A percentile compares a stretch with the other conserved stretches of the same genome.
Evolutionary conservation across 2,113 vertebrate species (phyloP).

Genomic region (Erythrocebus patas): DNA sequence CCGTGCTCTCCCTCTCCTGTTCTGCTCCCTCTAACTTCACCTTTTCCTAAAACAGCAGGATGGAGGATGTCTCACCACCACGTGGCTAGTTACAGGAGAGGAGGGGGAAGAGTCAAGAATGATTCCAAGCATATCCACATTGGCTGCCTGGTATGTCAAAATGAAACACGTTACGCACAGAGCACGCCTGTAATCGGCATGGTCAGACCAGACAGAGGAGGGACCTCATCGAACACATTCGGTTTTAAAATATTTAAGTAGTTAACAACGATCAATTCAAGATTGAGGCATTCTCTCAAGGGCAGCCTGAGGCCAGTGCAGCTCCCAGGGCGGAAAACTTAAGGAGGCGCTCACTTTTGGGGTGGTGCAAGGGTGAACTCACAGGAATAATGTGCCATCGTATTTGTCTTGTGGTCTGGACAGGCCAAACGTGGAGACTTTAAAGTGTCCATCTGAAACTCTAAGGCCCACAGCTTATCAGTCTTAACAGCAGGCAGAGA

Average conservation of each 20-base stretch:
- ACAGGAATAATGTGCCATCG: too few species aligned
- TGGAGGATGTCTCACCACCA: not conserved
- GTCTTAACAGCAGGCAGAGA: not conserved
- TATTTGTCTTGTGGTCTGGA: not conserved
- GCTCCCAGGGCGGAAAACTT: not conserved
- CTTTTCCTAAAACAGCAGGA: not conserved
- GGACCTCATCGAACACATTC: not conserved
- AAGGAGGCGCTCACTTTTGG: not conserved
- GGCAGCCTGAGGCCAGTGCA: not conserved
- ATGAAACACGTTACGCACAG: not conserved
- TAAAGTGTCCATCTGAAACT: not conserved
- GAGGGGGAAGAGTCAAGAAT: not conserved
- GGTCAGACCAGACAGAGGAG: not conserved
- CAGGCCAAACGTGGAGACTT: not conserved
- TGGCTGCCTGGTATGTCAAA: not conserved
- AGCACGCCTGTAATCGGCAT: accelerated
- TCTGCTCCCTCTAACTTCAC: not conserved
- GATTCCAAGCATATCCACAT: not conserved
- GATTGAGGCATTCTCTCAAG: not conserved
- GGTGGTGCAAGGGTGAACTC: not conserved
- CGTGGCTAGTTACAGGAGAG: not conserved
- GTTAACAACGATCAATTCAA: not conserved
- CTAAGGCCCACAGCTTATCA: not conserved
- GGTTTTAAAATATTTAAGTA: not conserved
- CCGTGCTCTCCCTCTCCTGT: not conserved